Conservation (phyloP, 2,888 invertebrate species). For the Amiota communis region DNA sequence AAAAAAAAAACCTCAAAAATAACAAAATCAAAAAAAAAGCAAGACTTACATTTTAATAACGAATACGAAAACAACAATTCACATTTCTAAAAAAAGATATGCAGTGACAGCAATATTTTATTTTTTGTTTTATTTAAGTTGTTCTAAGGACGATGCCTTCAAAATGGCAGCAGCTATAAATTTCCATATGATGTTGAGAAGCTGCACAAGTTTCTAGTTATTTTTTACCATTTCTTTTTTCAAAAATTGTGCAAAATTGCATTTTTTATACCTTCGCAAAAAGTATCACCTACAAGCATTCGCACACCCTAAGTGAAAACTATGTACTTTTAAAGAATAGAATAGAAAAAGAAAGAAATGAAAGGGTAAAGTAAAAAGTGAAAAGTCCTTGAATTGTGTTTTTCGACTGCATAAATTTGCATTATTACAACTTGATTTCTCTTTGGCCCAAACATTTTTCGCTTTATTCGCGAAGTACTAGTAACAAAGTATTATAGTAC, state of each 20-base stretch:
- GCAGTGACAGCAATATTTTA: no score
- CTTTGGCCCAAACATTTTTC: background rate
- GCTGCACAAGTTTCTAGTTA: background rate
- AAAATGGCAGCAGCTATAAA: background rate
- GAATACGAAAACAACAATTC: no score
- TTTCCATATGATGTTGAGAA: background rate
- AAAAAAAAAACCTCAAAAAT: no score
- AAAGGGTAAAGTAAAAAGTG: no score
- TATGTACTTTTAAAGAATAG: background rate
- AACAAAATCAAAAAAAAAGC: no score
- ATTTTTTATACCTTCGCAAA: conserved; percentile 8
- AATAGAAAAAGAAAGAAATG: background rate
- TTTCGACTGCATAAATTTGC: conserved; percentile 19
- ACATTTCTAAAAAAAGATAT: no score
- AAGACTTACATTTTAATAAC: no score
- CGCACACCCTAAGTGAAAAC: background rate
- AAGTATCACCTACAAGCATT: no score
- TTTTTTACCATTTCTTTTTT: no score
- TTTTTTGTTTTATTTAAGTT: no score
- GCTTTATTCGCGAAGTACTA: background rate
- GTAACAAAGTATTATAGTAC: no score
- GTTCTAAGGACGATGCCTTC: no score
- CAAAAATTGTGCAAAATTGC: conserved; percentile 8
- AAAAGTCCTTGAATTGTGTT: conserved; percentile 10
- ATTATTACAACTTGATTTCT: conserved; percentile 16